Base-by-base conservation (phyloP, 2,888 invertebrate genomes). In the Nasonia oneida region DNA sequence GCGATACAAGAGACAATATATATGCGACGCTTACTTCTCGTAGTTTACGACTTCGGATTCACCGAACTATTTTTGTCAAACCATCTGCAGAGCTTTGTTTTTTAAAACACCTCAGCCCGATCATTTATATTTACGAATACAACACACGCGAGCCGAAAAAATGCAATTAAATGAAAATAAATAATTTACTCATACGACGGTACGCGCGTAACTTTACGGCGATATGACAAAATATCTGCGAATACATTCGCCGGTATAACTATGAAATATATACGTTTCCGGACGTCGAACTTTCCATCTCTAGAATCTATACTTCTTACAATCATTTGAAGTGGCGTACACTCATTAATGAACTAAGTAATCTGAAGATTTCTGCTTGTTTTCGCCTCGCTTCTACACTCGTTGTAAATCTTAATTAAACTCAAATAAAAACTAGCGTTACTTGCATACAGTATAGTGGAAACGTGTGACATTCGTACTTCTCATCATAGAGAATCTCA, bases 371-470 rank as follows among this genome's bases (percentile, higher is more conserved):
- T 79, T n/a, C 18, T 14, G n/a, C 61, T 37, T 23, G 2, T 23
- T 10, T 37, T 37, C 29, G 6, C 8, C 50, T 3, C 18, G 6
- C 57, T 76, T 33, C 12, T 53, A 39, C 12, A 76, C 1, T 5
- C 33, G 15, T 14, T 67, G 47, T 67, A 10, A 67, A 78, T 78
- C 47, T 78, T 78, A 67, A 78, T 78, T 6, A 53, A 53, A 70
- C 18, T 8, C 37, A 14, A n/a, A 23, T 18, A 82, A 50, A 33
- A 71, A 15, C 47, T n/a, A 23, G 6, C 18, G 2, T n/a, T 42
- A n/a, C 12, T 37, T 18, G 15, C 2, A 71, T 71, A 18, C 15
- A 4, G 6, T 12, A 10, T 10, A 23, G 8, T 29, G 10, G 29
- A 64, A 64, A 23, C 64, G 57, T 57, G 18, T 4, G 53, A 53